phyloP scores from a whole-genome alignment of 2,797 vertebrate genomes.

The Propithecus perrieri region DNA sequence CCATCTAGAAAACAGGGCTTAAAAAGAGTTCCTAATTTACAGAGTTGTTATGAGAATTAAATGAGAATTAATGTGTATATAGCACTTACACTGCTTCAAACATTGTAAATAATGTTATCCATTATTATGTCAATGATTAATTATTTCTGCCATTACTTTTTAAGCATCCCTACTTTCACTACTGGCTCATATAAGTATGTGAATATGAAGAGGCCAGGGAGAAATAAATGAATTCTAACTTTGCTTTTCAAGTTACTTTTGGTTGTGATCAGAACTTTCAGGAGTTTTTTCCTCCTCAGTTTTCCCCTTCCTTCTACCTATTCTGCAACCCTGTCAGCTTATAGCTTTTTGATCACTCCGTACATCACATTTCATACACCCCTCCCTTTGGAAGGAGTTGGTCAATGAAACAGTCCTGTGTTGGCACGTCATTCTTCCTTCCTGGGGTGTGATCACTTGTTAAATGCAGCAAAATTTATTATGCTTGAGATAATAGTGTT shows the following conservation, averaged over 20 bases:
- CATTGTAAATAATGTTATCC: neutral
- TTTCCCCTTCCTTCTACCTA: neutral
- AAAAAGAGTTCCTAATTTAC: neutral
- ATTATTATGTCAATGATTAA: neutral
- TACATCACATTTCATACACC: neutral
- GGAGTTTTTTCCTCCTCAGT: neutral
- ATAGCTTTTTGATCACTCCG: neutral
- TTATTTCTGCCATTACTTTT: neutral
- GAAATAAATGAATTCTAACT: neutral
- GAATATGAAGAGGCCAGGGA: neutral
- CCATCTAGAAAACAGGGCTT: neutral
- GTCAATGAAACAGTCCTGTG: neutral
- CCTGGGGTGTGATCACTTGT: neutral
- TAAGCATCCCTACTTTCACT: neutral
- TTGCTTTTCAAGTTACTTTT: conserved; percentile 7
- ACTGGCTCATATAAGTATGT: neutral
- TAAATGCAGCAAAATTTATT: conserved; percentile 54
- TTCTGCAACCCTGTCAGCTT: neutral
- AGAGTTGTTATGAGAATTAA: neutral
- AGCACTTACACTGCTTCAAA: neutral
- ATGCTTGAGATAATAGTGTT: conserved; percentile 26
- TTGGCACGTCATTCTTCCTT: neutral
- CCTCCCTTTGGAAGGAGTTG: neutral
- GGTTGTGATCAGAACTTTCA: neutral
- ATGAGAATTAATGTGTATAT: neutral